These are phyloP conservation scores for Caenorhabditis briggsae DNA, from an alignment of 1,140 invertebrate genomes.

Conservation along the genomic window DNA sequence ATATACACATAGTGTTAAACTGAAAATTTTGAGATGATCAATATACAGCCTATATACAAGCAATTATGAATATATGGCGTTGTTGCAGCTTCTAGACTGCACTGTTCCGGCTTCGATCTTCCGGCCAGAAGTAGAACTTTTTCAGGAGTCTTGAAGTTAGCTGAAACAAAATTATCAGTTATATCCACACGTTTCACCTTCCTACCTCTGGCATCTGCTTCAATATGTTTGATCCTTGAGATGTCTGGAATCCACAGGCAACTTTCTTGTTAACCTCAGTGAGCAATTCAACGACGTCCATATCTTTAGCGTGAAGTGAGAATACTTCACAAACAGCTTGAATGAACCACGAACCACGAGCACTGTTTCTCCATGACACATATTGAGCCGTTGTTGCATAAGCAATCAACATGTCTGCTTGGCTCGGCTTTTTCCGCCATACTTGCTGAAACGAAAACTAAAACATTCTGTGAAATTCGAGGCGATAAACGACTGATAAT, in stretches of 20 bases:
- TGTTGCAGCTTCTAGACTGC: constrained; percentile 8
- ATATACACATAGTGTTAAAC: constrained; percentile 45
- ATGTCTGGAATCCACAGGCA: constrained; percentile 28
- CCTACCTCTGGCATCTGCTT: constrained; percentile 66
- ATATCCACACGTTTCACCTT: background rate
- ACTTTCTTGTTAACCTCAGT: constrained; percentile 80
- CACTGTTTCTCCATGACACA: constrained; percentile 82
- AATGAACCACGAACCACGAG: constrained; percentile 85
- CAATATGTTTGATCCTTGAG: constrained; percentile 11
- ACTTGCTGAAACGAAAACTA: constrained; percentile 24
- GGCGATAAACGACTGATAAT: background rate
- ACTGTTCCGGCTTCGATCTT: background rate
- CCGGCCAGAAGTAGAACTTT: constrained; percentile 63
- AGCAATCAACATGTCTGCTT: constrained; percentile 79
- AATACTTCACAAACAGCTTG: constrained; percentile 85
- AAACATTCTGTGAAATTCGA: background rate
- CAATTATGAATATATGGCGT: constrained; percentile 30
- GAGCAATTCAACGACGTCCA: constrained; percentile 82
- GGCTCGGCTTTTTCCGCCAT: constrained; percentile 40
- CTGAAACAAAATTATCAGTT: constrained; percentile 33
- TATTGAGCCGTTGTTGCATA: constrained; percentile 83
- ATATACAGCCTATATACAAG: constrained; percentile 30
- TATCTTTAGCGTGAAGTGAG: constrained; percentile 82
- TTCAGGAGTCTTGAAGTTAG: constrained; percentile 59
- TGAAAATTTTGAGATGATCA: background rate